These are phyloP conservation scores for Todus mexicanus DNA, from an alignment of 2,797 vertebrate species.

Conservation along the genomic window DNA sequence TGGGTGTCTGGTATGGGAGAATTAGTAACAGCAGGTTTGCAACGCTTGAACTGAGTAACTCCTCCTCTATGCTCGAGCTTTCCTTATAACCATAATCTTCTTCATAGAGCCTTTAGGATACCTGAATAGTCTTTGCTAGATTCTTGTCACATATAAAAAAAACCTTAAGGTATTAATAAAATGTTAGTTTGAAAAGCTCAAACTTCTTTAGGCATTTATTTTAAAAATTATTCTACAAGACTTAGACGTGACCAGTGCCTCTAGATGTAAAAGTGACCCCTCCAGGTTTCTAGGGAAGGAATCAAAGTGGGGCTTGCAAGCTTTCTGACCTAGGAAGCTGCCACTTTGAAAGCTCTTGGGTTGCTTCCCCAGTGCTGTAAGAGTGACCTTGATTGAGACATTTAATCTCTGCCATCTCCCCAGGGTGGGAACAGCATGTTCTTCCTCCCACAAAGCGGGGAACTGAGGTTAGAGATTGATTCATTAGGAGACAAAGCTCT, in stretches of 20 bases:
- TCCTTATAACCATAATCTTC: background rate
- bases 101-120: background rate
- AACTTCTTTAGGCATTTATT: background rate
- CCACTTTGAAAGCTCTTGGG: background rate
- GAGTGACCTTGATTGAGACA: background rate
- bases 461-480: background rate
- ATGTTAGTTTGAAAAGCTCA: background rate
- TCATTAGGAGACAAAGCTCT: background rate
- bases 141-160: background rate
- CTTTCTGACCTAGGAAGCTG: background rate
- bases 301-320: background rate
- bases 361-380: background rate
- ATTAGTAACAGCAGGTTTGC: background rate
- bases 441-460: background rate
- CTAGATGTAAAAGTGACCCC: background rate
- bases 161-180: rapidly evolving
- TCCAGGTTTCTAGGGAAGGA: background rate
- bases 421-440: background rate
- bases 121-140: background rate
- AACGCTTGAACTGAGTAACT: background rate
- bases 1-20: background rate
- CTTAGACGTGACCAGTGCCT: rapidly evolving
- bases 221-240: background rate
- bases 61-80: background rate
- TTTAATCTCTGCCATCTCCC: background rate